Evolutionary conservation across 2,797 vertebrate genomes (phyloP).

Genomic region (Limosa lapponica): DNA sequence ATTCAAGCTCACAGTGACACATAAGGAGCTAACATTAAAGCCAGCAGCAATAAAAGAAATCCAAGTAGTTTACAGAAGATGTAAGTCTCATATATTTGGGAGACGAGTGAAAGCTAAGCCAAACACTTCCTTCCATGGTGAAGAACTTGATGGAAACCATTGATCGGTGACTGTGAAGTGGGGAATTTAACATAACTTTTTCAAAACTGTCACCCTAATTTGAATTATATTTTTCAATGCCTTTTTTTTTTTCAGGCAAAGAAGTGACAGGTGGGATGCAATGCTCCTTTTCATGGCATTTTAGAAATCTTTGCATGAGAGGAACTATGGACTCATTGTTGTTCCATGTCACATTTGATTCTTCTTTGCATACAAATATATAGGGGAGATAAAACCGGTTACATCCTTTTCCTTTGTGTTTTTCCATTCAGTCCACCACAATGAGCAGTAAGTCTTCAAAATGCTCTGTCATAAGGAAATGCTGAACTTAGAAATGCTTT

Average conservation of each 20-base stretch:
- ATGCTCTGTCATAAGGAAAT: not conserved
- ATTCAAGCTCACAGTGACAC: not conserved
- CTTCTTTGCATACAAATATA: not conserved
- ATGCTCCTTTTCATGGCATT: not conserved
- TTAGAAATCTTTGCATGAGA: not conserved
- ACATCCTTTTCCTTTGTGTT: not conserved
- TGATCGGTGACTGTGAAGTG: not conserved
- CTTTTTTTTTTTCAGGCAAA: not conserved
- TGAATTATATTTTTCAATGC: not conserved
- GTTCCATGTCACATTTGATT: not conserved
- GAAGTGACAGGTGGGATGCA: not conserved
- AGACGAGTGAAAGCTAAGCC: not conserved
- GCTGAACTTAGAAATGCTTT: not conserved
- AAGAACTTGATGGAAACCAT: accelerated
- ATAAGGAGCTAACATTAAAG: not conserved
- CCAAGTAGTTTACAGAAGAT: not conserved
- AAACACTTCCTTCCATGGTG: not conserved
- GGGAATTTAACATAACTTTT: not conserved
- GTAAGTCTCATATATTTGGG: not conserved
- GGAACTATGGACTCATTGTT: not conserved
- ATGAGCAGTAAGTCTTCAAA: not conserved
- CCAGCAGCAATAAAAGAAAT: not conserved
- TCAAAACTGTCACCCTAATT: not conserved
- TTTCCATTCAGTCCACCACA: not conserved
- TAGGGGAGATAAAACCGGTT: not conserved